Base-by-base conservation (phyloP, 92 coral and sea anemone species). In the Pocillopora grandis region DNA sequence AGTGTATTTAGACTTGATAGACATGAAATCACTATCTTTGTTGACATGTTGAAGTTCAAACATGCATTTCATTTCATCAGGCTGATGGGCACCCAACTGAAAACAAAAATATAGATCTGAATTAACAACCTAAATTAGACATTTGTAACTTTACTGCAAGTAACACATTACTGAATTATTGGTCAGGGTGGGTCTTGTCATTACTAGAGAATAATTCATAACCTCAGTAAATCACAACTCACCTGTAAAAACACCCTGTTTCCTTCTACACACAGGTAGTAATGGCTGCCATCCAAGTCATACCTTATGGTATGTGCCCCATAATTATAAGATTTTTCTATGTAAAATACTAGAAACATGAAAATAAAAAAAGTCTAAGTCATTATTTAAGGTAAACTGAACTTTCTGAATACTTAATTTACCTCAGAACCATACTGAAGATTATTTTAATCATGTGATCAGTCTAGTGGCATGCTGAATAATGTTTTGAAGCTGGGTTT, bases 261-360 rank as follows among this genome's bases (percentile, higher is more conserved):
- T 11, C 60, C 69, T 36, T 70, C 61, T 19, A 36, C 76, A 36
- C 85, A 80, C 37, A 80, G 37, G 27, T 58, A 80, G 71, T 77
- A 77, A 13, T 71, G 36, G 19, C 8, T 12, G 77, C 71, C 35
- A 48, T 55, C 85, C 5, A 80, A 35, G 5, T 12, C 37, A 58
- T 77, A 80, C 14, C 57, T 69, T 20, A 80, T 10, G 58, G 60
- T 58, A 65, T 58, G 18, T 58, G 66, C 66, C 35, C 15, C 21
- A 27, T 31, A 15, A 3, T 7, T n/a, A 0, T 70, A 58, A 80
- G 8, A 18, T 52, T 35, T 33, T 19, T 17, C 85, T 12, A 80
- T 6, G 16, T 19, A 35, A 36, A 80, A 70, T 58, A 17, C 85
- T 80, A 55, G 23, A 70, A 76, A 60, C 18, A 60, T 57, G 1